phyloP scores from a whole-genome alignment of 2,888 invertebrate species.

The Sphaeridia pumilis region DNA sequence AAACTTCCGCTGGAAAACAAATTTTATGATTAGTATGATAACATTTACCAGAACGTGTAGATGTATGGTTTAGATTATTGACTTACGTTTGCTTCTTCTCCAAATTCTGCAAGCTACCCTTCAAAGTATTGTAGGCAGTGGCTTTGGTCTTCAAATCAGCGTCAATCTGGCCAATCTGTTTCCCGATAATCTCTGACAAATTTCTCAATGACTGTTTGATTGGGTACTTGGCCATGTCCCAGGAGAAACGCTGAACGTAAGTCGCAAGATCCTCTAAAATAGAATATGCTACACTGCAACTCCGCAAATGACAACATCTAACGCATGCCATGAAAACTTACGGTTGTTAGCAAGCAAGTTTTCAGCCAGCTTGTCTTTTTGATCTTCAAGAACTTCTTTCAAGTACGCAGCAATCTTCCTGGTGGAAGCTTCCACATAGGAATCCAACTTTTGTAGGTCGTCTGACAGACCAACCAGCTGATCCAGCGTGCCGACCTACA shows the following conservation, averaged over 20 bases:
- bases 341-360: constrained; percentile 95
- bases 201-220: constrained; percentile 95
- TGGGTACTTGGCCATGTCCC: constrained; percentile 99
- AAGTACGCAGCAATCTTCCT: constrained; percentile 91
- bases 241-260: constrained; percentile 95
- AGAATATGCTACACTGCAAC: too few species aligned
- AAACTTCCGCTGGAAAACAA: constrained; percentile 86
- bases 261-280: constrained; percentile 78
- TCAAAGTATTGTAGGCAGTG: constrained; percentile 88
- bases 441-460: constrained; percentile 92
- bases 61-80: too few species aligned
- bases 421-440: constrained; percentile 86
- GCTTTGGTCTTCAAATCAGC: constrained; percentile 94
- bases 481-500: constrained; percentile 94
- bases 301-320: not conserved
- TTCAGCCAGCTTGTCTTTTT: constrained; percentile 90
- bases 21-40: too few species aligned
- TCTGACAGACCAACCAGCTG: constrained; percentile 97
- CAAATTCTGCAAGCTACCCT: constrained; percentile 88
- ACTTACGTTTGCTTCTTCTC: constrained; percentile 98
- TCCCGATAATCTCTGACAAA: constrained; percentile 90
- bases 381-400: constrained; percentile 95
- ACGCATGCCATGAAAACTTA: constrained; percentile 56
- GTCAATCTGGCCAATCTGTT: constrained; percentile 98
- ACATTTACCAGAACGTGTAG: too few species aligned